These are phyloP conservation scores for Fragum whitleyi DNA, from an alignment of 2,888 invertebrate genomes.

Conservation along the genomic window DNA sequence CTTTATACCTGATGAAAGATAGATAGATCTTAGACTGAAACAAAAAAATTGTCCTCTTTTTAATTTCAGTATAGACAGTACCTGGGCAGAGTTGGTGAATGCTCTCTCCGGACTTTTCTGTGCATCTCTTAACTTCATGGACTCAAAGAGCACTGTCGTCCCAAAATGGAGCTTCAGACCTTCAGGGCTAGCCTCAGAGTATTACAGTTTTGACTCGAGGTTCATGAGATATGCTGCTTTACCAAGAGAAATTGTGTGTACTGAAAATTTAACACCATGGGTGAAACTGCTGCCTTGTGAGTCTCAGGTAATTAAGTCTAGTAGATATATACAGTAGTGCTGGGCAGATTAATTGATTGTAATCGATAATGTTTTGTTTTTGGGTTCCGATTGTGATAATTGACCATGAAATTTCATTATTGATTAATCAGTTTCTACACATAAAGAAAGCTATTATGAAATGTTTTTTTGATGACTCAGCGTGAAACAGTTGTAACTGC, in stretches of 20 bases:
- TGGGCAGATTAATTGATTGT: too few species aligned
- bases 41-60: too few species aligned
- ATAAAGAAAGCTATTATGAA: neutral
- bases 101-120: conserved; percentile 97
- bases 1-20: too few species aligned
- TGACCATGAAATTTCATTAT: too few species aligned
- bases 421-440: too few species aligned
- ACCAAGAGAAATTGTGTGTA: conserved; percentile 98
- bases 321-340: too few species aligned
- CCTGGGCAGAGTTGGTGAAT: conserved; percentile 95
- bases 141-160: conserved; percentile 91
- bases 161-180: conserved; percentile 95
- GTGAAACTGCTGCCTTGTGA: conserved; percentile 98
- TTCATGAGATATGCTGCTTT: conserved; percentile 91
- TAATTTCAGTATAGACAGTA: conserved; percentile 89
- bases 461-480: too few species aligned
- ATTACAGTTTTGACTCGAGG: conserved; percentile 84
- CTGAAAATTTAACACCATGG: conserved; percentile 99
- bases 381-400: too few species aligned
- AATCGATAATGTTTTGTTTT: too few species aligned
- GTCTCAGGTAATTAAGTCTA: conserved; percentile 86
- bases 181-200: conserved; percentile 88
- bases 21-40: too few species aligned
- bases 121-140: conserved; percentile 97
- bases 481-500: too few species aligned